These are phyloP conservation scores for Dyspetes luteomarginatus DNA, from an alignment of 2,888 invertebrate genomes.

Conservation along the genomic window DNA sequence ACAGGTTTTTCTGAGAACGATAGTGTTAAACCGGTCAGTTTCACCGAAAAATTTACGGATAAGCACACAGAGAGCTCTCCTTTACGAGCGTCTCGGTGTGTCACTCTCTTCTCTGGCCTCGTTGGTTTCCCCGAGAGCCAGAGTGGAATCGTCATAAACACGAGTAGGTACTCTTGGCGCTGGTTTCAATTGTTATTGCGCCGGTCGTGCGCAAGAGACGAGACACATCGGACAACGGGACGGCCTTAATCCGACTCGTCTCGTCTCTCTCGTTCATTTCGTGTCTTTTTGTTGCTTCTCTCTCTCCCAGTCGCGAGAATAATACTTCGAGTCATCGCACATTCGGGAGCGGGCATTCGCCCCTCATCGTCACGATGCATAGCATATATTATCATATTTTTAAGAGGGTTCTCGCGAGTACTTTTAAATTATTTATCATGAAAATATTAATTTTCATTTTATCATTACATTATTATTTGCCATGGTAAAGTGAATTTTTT, in stretches of 20 bases:
- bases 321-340: neutral
- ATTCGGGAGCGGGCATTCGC: neutral
- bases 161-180: slow-evolving; percentile 71
- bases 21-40: slow-evolving; percentile 41
- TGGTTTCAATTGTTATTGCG: slow-evolving; percentile 74
- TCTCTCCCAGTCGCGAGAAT: neutral
- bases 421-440: too few species aligned
- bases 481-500: too few species aligned
- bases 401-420: too few species aligned
- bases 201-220: slow-evolving; percentile 50
- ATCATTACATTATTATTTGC: too few species aligned
- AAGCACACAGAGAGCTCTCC: slow-evolving; percentile 14
- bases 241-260: slow-evolving; percentile 59
- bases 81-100: slow-evolving; percentile 53
- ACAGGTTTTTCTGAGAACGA: slow-evolving; percentile 17
- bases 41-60: slow-evolving; percentile 16
- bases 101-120: slow-evolving; percentile 50
- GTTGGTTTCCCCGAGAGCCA: slow-evolving; percentile 53
- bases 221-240: slow-evolving; percentile 10
- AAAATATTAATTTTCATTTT: too few species aligned
- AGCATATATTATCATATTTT: neutral
- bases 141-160: slow-evolving; percentile 74
- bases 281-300: neutral
- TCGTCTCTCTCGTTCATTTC: slow-evolving; percentile 42
- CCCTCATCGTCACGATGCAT: neutral